Evolutionary conservation across 2,888 invertebrate species (phyloP), one percentile per base, ranked within the genome.

Genomic region (Shargacucullia verbasci): DNA sequence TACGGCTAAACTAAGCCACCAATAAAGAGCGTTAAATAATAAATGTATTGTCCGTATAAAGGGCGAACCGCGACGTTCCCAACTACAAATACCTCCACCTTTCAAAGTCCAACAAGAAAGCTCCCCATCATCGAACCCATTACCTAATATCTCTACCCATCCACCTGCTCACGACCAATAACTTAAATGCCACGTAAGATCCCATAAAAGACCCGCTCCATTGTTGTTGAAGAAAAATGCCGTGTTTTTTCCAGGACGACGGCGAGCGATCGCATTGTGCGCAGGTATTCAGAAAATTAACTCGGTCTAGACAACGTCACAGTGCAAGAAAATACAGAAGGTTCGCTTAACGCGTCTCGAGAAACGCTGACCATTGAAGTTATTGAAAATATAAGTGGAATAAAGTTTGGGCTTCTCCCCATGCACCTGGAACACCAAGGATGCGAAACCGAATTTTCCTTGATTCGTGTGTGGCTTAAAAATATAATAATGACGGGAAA

Each of bases 201-300:
- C 49, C 52, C 39, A 75, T 68, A 75, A 75, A 75, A 67, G 76
- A 67, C 52, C 69, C 45, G 29, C 38, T 48, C 78, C 62, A 82
- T 88, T 88, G 86, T 86, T 75, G 54, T 61, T 43, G 34, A 63
- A 68, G 79, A 80, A 82, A 84, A 86, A 84, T 84, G 81, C 63
- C 71, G 74, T 72, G 77, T 86, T 86, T 82, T 82, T 79, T 55
- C 56, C 72, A 55, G 14, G 50, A 65, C 39, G 58, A 37, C 54
- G 59, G 37, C 50, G 66, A 50, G 33, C 59, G 49, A 27, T 41
- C 59, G 81, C 72, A 85, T 90, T 90, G 90, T 90, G 77, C 77
- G 67, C 82, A 87, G 88, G 88, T 88, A 90, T 90, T 85, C 81
- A 64, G 78, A 72, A 82, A 84, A 89, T 89, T 88, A 86, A 84